Evolutionary conservation across 2,113 vertebrate genomes (phyloP).

Genomic region (Dissostichus mawsoni): DNA sequence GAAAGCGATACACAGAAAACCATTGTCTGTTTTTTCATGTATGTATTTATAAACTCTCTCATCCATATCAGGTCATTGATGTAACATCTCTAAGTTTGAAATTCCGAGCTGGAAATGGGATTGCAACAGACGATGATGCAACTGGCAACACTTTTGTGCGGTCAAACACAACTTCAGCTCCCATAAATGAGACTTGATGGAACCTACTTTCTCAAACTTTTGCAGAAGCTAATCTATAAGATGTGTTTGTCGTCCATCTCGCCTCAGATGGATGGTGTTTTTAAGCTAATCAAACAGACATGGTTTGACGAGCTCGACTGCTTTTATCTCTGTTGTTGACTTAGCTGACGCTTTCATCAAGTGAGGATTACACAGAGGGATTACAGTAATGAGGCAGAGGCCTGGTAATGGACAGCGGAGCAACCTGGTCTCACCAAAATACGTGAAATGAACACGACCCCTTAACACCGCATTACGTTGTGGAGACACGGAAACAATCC

Average conservation of each 20-base stretch:
- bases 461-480: too few species aligned
- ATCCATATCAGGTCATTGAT: too few species aligned
- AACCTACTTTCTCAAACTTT: background rate
- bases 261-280: background rate
- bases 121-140: conserved; percentile 21
- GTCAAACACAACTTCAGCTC: background rate
- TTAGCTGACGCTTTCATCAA: conserved; percentile 33
- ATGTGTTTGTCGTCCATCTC: background rate
- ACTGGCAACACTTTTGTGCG: background rate
- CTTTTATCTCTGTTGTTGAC: conserved; percentile 31
- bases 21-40: too few species aligned
- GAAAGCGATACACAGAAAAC: too few species aligned
- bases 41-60: too few species aligned
- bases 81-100: background rate
- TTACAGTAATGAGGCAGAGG: conserved; percentile 23
- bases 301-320: conserved; percentile 31
- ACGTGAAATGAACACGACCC: too few species aligned
- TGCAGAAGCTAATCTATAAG: background rate
- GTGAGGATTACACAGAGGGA: conserved; percentile 26
- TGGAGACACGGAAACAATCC: too few species aligned
- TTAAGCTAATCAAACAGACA: conserved; percentile 10
- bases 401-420: conserved; percentile 6
- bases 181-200: background rate
- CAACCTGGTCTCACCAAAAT: too few species aligned
- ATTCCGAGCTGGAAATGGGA: background rate